Evolutionary conservation across 2,797 vertebrate genomes (phyloP).

Genomic region (Phalanger gymnotis): DNA sequence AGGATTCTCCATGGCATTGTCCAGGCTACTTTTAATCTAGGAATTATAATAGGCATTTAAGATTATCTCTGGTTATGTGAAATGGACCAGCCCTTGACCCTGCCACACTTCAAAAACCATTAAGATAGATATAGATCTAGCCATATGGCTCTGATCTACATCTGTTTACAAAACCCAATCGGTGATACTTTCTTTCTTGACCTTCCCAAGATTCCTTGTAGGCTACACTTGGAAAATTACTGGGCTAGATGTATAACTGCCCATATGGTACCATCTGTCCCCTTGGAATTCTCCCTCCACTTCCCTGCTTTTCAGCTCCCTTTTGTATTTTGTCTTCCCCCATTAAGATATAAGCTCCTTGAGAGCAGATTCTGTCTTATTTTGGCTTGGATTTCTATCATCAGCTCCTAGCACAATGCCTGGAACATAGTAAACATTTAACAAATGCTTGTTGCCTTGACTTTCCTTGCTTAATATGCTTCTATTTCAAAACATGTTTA

Average conservation of each 20-base stretch:
- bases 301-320: not conserved
- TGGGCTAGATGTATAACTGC: conserved; percentile 22
- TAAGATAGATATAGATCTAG: not conserved
- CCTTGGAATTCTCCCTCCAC: not conserved
- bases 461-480: not conserved
- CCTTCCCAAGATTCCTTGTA: not conserved
- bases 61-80: not conserved
- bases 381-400: not conserved
- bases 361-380: not conserved
- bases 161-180: not conserved
- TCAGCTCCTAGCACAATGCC: not conserved
- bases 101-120: not conserved
- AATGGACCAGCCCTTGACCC: not conserved
- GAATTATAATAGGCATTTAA: not conserved
- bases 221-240: conserved; percentile 25
- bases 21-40: not conserved
- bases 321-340: not conserved
- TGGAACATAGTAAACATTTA: not conserved
- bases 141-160: not conserved
- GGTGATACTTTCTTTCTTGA: not conserved
- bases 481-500: conserved; percentile 57
- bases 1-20: not conserved
- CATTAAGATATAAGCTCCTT: not conserved
- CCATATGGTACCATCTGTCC: not conserved
- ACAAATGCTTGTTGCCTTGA: not conserved